A percentile compares a stretch with the other conserved stretches of the same genome.
Evolutionary conservation across 2,113 vertebrate species (phyloP).

Genomic region (Halcyon malimbica): DNA sequence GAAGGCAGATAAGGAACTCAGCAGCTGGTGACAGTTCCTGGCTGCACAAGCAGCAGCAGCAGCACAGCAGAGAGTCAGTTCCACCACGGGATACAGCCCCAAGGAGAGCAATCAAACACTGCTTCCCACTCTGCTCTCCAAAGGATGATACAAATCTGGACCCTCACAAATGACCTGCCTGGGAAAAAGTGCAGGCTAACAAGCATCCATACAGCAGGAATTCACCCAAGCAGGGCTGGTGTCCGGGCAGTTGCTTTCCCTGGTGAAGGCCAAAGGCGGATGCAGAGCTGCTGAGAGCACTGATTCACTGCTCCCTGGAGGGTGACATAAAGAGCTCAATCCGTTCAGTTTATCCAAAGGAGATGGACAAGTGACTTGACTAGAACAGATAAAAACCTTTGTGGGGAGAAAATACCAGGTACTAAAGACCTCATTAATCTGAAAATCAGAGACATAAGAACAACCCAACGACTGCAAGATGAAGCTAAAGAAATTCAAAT

Average conservation of each 20-base stretch:
- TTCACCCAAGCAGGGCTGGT: background rate
- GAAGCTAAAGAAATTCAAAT: background rate
- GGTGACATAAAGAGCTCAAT: background rate
- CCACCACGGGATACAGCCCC: background rate
- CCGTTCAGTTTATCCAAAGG: background rate
- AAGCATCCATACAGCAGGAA: background rate
- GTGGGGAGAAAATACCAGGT: background rate
- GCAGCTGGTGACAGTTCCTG: background rate
- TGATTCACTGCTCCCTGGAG: background rate
- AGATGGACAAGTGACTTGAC: background rate
- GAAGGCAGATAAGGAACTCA: background rate
- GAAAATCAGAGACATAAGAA: background rate
- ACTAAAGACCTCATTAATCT: conserved; percentile 17
- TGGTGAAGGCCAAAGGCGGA: background rate
- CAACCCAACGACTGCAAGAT: background rate
- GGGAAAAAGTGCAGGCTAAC: background rate
- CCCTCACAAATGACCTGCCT: background rate
- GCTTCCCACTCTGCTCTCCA: background rate
- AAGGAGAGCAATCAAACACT: background rate
- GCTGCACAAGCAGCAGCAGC: background rate
- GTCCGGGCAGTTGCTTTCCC: background rate
- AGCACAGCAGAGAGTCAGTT: background rate
- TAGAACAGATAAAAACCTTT: conserved; percentile 28
- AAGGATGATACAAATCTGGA: background rate
- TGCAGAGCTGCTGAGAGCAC: background rate